Base-by-base conservation (phyloP, 2,113 vertebrate species). In the Pangasianodon hypophthalmus region DNA sequence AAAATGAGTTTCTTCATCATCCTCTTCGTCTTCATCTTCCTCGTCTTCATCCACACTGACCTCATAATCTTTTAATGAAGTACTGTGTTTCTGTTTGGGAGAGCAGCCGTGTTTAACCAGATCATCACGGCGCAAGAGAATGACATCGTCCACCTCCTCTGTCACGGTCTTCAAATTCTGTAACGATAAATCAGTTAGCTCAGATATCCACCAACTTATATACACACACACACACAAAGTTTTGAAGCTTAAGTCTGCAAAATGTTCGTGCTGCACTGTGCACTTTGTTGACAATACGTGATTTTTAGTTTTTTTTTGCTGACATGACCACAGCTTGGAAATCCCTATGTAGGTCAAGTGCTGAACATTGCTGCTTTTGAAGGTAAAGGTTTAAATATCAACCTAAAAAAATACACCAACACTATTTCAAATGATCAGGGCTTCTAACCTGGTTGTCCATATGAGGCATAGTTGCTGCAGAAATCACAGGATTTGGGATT, bases 401-500 rank as follows among this genome's bases (percentile, higher is more conserved):
- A 64, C 11, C 21, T 62, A 19, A 87, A 41, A 37, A 24, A 67
- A 41, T 52, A 37, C 62, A 29, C 5, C 58, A 50, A 67, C 14
- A 80, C 19, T 48, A 21, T 79, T 67, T 21, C 29, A 56, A 41
- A 60, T 16, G 9, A 82, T 29, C 7, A 69, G 37, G 54, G n/a
- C 5, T 73, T 84, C 90, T 60, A 73, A 92, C 91, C 91, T 92
- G 81, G 6, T 89, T 46, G 71, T 75, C 60, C 4, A 46, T 24
- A 87, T 19, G 13, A 29, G 19, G 79, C 62, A 88, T 44, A 48
- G 67, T 29, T 67, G 88, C 46, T 77, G 46, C 4, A 82, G 82
- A 50, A 26, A 92, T 87, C 88, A 91, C 90, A 64, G 91, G 91
- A 69, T 82, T 92, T 26, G 91, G 91, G 37, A 92, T 84, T 6